phyloP scores from a whole-genome alignment of 35 echinoderm and acorn worm genomes.

The Heliocidaris erythrogramma region DNA sequence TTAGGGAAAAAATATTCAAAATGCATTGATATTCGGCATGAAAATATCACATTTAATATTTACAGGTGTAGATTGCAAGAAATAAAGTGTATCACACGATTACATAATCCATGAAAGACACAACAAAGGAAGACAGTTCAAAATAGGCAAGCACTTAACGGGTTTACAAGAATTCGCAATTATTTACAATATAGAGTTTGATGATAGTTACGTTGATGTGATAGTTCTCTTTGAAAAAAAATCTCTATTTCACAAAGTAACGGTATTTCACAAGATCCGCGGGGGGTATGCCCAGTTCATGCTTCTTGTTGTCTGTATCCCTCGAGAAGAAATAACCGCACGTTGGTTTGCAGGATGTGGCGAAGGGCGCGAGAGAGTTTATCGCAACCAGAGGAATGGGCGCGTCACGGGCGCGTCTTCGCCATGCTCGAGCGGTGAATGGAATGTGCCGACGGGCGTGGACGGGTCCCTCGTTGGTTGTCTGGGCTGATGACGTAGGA shows the following conservation, averaged over 20 bases:
- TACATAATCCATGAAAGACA: background rate
- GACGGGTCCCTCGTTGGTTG: slow-evolving; percentile 36
- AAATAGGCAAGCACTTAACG: background rate
- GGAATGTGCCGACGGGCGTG: background rate
- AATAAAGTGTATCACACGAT: background rate
- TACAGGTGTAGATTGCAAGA: background rate
- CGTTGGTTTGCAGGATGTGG: slow-evolving; percentile 86
- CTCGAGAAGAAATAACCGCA: slow-evolving; percentile 95
- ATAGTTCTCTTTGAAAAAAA: background rate
- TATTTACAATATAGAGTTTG: background rate
- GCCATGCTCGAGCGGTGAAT: background rate
- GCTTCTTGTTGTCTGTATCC: slow-evolving; percentile 87
- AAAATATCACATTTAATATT: background rate
- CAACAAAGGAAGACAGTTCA: background rate
- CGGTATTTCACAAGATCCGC: slow-evolving; percentile 91
- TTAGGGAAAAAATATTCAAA: too few relatives aligned
- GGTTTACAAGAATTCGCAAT: background rate
- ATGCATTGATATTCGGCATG: background rate
- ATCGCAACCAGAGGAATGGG: slow-evolving; percentile 15
- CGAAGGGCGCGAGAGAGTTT: slow-evolving; percentile 94
- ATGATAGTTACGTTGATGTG: background rate
- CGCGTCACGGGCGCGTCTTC: background rate
- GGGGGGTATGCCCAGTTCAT: slow-evolving; percentile 77
- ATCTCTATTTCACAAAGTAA: slow-evolving; percentile 86
- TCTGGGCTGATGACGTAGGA: background rate